Evolutionary conservation across 2,113 vertebrate species (phyloP).

Genomic region (Albula glossodonta): DNA sequence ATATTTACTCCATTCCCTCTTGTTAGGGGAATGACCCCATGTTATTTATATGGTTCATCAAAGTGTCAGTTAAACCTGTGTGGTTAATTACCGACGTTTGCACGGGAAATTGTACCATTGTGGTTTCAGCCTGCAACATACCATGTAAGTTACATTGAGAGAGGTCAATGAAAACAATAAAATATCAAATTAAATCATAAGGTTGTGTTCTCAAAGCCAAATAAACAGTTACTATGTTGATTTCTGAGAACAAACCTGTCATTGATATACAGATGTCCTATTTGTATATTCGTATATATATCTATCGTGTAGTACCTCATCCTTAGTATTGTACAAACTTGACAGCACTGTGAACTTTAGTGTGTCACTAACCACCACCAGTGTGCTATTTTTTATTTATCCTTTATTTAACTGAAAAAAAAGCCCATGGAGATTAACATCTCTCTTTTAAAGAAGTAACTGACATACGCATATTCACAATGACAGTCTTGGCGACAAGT

Average conservation of each 20-base stretch:
- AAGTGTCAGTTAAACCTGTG: not conserved
- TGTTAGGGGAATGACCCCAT: not conserved
- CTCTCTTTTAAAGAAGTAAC: too few relatives aligned
- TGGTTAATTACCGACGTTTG: not conserved
- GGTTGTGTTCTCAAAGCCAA: not conserved
- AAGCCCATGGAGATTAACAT: too few relatives aligned
- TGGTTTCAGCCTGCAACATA: not conserved
- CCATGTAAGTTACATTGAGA: not conserved
- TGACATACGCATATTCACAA: too few relatives aligned
- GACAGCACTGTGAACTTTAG: too few relatives aligned
- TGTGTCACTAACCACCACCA: too few relatives aligned
- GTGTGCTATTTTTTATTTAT: too few relatives aligned
- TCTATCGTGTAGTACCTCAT: too few relatives aligned
- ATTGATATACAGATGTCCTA: not conserved
- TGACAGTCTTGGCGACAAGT: too few relatives aligned
- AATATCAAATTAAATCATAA: not conserved
- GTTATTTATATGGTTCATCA: not conserved
- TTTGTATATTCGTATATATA: not conserved
- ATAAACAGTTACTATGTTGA: not conserved
- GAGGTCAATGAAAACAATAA: not conserved
- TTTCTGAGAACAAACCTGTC: not conserved
- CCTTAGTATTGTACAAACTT: too few relatives aligned
- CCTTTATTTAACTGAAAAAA: too few relatives aligned
- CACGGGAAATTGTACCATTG: not conserved
- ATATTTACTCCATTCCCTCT: not conserved